phyloP scores from a whole-genome alignment of 2,888 invertebrate species.

The Pharmacophagus antenor region DNA sequence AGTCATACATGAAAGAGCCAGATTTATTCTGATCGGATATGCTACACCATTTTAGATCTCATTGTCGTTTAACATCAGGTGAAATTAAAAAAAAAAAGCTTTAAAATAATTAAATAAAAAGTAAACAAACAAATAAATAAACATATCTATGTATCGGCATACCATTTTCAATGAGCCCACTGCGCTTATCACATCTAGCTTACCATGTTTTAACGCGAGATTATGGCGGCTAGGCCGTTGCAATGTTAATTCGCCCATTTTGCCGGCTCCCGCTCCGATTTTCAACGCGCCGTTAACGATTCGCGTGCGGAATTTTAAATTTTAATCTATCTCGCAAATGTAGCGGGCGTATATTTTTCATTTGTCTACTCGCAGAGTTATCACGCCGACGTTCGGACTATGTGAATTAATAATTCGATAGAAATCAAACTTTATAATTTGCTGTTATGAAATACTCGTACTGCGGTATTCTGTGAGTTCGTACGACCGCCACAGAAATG shows the following conservation, averaged over 20 bases:
- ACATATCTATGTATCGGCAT: too few relatives aligned
- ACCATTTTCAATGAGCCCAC: neutral
- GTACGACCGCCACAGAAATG: too few relatives aligned
- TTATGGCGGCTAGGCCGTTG: slow-evolving; percentile 29
- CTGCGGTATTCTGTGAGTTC: too few relatives aligned
- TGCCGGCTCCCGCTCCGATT: slow-evolving; percentile 26
- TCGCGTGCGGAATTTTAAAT: slow-evolving; percentile 29
- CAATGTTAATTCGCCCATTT: slow-evolving; percentile 37
- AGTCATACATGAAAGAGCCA: too few relatives aligned
- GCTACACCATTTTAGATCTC: too few relatives aligned
- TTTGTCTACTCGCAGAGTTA: neutral
- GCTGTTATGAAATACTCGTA: neutral
- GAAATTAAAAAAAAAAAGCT: too few relatives aligned
- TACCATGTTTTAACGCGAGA: slow-evolving; percentile 44
- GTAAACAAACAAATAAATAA: too few relatives aligned
- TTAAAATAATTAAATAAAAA: too few relatives aligned
- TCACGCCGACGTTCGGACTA: slow-evolving; percentile 1
- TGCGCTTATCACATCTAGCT: slow-evolving; percentile 36
- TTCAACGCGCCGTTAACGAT: slow-evolving; percentile 23
- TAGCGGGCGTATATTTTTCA: slow-evolving; percentile 13
- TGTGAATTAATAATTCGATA: slow-evolving; percentile 18
- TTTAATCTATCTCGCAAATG: slow-evolving; percentile 21
- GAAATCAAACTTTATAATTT: slow-evolving; percentile 1
- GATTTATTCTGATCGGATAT: too few relatives aligned
- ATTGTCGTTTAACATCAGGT: too few relatives aligned